Base-by-base conservation (phyloP, 1,140 invertebrate species). In the Halotydeus destructor region DNA sequence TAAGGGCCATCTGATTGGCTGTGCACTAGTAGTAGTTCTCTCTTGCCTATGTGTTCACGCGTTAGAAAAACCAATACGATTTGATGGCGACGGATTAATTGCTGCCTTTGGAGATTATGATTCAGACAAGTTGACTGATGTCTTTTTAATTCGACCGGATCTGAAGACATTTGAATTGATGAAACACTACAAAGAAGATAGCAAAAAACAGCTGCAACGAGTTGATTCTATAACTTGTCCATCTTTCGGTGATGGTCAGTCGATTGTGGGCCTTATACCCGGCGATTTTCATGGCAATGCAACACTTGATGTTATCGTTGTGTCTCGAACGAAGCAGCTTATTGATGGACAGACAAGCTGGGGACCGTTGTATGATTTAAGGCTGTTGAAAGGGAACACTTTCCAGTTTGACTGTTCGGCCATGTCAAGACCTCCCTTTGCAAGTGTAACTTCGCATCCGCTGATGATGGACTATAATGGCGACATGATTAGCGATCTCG, bases 21-120 rank as follows among this genome's bases (percentile, higher is more conserved):
- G n/a, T n/a, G n/a, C n/a, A n/a, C n/a, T n/a, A n/a, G n/a, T n/a
- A n/a, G n/a, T n/a, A n/a, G n/a, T n/a, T n/a, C n/a, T n/a, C n/a
- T n/a, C n/a, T n/a, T n/a, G n/a, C n/a, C n/a, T n/a, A n/a, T n/a
- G n/a, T n/a, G n/a, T n/a, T n/a, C n/a, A n/a, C n/a, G n/a, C n/a
- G n/a, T n/a, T n/a, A 46, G 23, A 35, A 14, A 41, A 9, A n/a
- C 16, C 36, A 35, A 38, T 46, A 12, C 3, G 38, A 16, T 18
- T n/a, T n/a, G 41, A 50, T 22, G 49, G 44, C 32, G 47, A 57
- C 19, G 64, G 61, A 23, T 41, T 86, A 48, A 75, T 88, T 38
- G 79, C 82, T 36, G 86, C 88, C 2, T 97, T 93, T 65, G 88
- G 85, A 3, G 88, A 96, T 58, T 94, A 93, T 53, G 84, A 94